Conservation (phyloP, 2,113 vertebrate species). For the Cyphomyrus plagiostoma region DNA sequence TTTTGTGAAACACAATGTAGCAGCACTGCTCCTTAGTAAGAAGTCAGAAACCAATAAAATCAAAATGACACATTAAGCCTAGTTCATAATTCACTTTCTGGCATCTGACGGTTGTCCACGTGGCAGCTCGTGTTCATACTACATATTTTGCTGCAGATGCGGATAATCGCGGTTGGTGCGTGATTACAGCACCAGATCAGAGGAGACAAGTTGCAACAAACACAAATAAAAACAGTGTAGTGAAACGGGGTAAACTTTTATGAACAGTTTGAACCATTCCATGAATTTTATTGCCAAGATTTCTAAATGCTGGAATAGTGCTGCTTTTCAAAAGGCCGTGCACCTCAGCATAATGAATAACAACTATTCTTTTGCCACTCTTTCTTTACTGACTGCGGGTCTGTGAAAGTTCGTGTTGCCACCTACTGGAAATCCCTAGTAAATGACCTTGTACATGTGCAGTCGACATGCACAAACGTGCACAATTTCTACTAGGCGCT, state of each 20-base stretch:
- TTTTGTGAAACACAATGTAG: neutral
- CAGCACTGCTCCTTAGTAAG: neutral
- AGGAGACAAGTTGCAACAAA: neutral
- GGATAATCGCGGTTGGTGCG: neutral
- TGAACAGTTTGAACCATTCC: neutral
- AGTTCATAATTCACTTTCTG: too few species aligned
- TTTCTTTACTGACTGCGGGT: neutral
- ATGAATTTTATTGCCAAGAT: neutral
- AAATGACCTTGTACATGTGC: neutral
- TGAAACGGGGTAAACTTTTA: neutral
- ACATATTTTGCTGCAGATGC: neutral
- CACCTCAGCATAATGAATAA: neutral
- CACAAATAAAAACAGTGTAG: neutral
- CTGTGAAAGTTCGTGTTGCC: neutral
- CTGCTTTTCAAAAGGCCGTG: neutral
- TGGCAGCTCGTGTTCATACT: neutral
- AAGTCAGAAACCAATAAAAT: too few species aligned
- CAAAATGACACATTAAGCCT: too few species aligned
- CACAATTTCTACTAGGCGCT: neutral
- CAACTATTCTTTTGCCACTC: neutral
- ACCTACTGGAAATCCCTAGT: neutral
- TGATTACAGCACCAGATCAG: neutral
- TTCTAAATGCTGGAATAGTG: neutral
- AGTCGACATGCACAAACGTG: neutral
- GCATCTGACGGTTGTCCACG: too few species aligned